Base-by-base conservation (phyloP, 1,140 invertebrate genomes). In the Colletes gigas region DNA sequence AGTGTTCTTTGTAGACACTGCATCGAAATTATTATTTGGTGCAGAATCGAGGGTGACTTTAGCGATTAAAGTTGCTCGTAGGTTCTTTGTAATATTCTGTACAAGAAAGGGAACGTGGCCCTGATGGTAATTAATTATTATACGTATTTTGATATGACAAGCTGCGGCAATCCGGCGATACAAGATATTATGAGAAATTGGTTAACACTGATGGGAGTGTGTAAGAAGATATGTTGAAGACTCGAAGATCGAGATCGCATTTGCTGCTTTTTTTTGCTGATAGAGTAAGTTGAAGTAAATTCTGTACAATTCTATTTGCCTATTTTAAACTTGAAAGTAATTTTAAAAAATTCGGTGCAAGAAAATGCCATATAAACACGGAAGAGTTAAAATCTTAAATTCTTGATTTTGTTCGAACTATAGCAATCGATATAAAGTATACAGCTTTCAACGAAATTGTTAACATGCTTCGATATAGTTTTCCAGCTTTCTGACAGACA, bases 41-140 rank as follows among this genome's bases (percentile, higher is more conserved):
- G 39, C 12, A 15, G 10, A 57, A 65, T 39, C 10, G 62, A 68
- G 50, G 1, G 2, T 30, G 30, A 30, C 30, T 30, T 30, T 30
- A 30, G 2, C 66, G 7, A 17, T 30, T 54, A 9, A 8, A 12
- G 2, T 52, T 68, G 19, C 50, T 65, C 7, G 62, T 54, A 30
- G 47, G 15, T 7, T 54, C 21, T 30, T 47, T 54, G 66, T 54
- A 68, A 68, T 54, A 62, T 81, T 17, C 47, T 65, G 44, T 67
- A 41, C 19, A 52, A 67, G 47, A 15, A 12, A 67, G 62, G 62
- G 39, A 1, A 17, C 17, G 17, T 17, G 14, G 9, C 39, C 14
- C 39, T 41, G 30, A 63, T 41, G 62, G 62, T n/a, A 68, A 54
- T 21, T 21, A 54, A 44, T 54, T 67, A n/a, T 67, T 67, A 67